A percentile compares a stretch with the other conserved stretches of the same genome.
Evolutionary conservation across 2,113 vertebrate species (phyloP).

Genomic region (Cyanoramphus novaezelandiae): DNA sequence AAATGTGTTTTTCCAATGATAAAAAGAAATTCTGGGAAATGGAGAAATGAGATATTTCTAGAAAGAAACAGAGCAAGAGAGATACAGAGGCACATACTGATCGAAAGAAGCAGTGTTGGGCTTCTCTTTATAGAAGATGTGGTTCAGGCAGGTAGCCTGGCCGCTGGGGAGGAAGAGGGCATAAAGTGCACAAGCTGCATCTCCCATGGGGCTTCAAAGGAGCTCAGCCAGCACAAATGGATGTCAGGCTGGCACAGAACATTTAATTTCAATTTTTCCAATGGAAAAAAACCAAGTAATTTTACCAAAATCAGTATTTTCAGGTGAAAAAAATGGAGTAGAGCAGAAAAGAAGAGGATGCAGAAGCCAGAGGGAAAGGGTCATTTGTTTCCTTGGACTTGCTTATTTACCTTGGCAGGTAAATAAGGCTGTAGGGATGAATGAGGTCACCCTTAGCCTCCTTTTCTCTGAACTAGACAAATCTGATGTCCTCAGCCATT

Average conservation of each 20-base stretch:
- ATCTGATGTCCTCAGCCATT: fast-evolving
- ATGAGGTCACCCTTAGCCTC: background rate
- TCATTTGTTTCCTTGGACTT: background rate
- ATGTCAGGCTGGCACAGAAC: background rate
- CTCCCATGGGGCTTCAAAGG: background rate
- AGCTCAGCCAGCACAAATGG: background rate
- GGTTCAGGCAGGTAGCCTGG: background rate
- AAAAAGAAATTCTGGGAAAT: background rate
- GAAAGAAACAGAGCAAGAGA: background rate
- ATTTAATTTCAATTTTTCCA: constrained; percentile 12
- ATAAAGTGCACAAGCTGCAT: background rate
- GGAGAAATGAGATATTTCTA: background rate
- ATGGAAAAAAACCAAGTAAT: background rate
- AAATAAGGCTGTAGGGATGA: background rate
- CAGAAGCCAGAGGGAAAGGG: background rate
- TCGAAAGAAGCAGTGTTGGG: background rate
- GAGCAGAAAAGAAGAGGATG: background rate
- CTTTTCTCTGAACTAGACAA: background rate
- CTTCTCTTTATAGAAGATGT: background rate
- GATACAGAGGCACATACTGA: background rate
- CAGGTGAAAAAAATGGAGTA: background rate
- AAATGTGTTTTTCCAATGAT: background rate
- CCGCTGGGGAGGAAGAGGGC: background rate
- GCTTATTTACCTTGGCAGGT: background rate
- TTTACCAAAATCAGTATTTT: constrained; percentile 9